Conservation (phyloP, 1,140 invertebrate species). For the Penaeus indicus region DNA sequence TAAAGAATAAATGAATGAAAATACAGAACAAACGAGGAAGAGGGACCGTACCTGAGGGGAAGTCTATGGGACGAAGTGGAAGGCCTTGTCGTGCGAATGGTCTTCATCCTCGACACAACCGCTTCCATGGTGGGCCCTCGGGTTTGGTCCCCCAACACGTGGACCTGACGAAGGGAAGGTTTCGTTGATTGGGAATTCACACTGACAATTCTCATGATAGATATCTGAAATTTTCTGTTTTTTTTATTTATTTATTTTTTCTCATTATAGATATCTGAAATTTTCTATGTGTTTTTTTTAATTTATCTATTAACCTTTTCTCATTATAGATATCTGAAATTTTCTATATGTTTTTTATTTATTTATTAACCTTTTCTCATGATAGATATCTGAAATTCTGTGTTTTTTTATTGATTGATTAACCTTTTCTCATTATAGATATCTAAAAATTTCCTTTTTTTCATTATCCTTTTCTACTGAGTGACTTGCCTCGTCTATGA, state of each 20-base stretch:
- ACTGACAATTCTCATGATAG: no score
- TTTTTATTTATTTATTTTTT: no score
- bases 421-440: no score
- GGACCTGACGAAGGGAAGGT: slow-evolving; percentile 71
- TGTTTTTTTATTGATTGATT: no score
- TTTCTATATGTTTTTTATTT: no score
- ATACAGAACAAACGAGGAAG: neutral
- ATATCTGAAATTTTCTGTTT: no score
- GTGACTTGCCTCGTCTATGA: slow-evolving; percentile 82
- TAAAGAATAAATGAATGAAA: no score
- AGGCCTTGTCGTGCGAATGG: slow-evolving; percentile 69
- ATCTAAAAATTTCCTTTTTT: neutral
- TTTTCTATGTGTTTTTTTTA: neutral
- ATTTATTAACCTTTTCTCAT: no score
- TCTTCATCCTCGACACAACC: slow-evolving; percentile 84
- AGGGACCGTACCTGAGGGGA: neutral
- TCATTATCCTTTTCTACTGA: neutral
- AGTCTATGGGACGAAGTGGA: neutral
- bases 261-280: no score
- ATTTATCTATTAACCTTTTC: neutral
- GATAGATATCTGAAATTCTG: no score
- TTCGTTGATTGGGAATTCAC: no score
- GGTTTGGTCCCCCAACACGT: slow-evolving; percentile 79
- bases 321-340: no score
- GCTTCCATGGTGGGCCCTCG: slow-evolving; percentile 84